Evolutionary conservation across 2,888 invertebrate genomes (phyloP).

Genomic region (Abrostola tripartita): DNA sequence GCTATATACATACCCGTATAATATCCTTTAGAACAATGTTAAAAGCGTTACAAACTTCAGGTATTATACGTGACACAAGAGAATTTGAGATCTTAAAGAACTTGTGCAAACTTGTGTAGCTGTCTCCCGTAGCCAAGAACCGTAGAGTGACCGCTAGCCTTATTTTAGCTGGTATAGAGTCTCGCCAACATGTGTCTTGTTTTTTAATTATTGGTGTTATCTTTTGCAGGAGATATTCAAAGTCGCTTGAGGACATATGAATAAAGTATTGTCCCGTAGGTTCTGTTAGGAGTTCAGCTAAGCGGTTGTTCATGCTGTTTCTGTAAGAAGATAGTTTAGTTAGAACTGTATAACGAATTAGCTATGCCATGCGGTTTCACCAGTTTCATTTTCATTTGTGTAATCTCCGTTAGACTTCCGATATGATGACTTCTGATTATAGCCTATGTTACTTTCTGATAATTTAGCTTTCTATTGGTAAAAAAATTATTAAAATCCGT

Average conservation of each 20-base stretch:
- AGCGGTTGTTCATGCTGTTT: slow-evolving; percentile 14
- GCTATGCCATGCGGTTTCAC: too few species aligned
- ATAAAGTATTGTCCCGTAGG: slow-evolving; percentile 27
- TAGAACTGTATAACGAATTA: too few species aligned
- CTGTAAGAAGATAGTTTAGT: slow-evolving; percentile 19
- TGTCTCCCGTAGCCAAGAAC: slow-evolving; percentile 33
- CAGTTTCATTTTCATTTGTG: too few species aligned
- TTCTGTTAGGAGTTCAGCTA: slow-evolving; percentile 16
- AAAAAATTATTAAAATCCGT: too few species aligned
- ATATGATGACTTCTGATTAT: too few species aligned
- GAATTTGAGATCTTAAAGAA: slow-evolving; percentile 37
- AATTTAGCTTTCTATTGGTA: too few species aligned
- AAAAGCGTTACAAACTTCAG: slow-evolving; percentile 35
- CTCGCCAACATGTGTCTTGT: slow-evolving; percentile 29
- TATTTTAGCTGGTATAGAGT: slow-evolving; percentile 34
- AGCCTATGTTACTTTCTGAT: too few species aligned
- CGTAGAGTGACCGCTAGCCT: slow-evolving; percentile 29
- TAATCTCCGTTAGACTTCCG: too few species aligned
- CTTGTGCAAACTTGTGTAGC: slow-evolving; percentile 17
- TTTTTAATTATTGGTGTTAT: slow-evolving; percentile 35
- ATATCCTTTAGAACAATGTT: slow-evolving; percentile 20
- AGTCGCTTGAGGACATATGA: slow-evolving; percentile 39
- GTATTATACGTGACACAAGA: slow-evolving; percentile 22
- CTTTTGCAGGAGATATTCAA: slow-evolving; percentile 33
- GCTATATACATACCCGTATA: slow-evolving; percentile 18